Base-by-base conservation (phyloP, 2,113 vertebrate species). In the Triplophysa siluroides region DNA sequence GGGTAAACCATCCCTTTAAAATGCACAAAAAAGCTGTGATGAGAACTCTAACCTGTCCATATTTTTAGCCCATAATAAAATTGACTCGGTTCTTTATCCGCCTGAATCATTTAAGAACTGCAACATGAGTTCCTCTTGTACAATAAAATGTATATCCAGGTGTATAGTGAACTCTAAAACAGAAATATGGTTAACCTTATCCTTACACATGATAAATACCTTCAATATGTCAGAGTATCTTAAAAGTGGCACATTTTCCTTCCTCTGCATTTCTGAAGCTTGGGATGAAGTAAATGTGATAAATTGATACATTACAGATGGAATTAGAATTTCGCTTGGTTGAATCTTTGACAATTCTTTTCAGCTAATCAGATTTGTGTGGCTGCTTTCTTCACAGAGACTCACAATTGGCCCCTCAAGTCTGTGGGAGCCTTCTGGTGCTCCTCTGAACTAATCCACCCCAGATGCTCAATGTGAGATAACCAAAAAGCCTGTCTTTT, bases 401-500 rank as follows among this genome's bases (percentile, higher is more conserved):
- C 45, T 56, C 26, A 58, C 54, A 43, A 12, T 45, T 41, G 19
- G 14, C 50, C 45, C 45, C 60, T 65, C 60, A 58, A 43, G 50
- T 75, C 79, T 76, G 21, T 50, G 79, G n/a, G 52, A 64, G 54
- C 79, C 79, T 68, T 65, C 72, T 61, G 79, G 23, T 58, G 64
- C 71, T 68, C n/a, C 62, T 47, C 33, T 3, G 79, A 47, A 45
- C 71, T 81, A 74, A 81, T 81, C 71, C 47, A 76, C 52, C 24
- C 71, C 79, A 81, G 79, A 81, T 76, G 71, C 79, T 81, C 71
- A 21, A 67, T 76, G 26, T 67, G 33, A 80, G 70, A 76, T 67
- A 54, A 23, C 70, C 54, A 76, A 76, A 19, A 69, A 66, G 54
- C 11, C 62, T 14, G 29, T 38, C 21, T 24, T 76, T 56, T 52